These are phyloP conservation scores for Eurosta solidaginis DNA, from an alignment of 1,140 invertebrate species.

Conservation along the genomic window DNA sequence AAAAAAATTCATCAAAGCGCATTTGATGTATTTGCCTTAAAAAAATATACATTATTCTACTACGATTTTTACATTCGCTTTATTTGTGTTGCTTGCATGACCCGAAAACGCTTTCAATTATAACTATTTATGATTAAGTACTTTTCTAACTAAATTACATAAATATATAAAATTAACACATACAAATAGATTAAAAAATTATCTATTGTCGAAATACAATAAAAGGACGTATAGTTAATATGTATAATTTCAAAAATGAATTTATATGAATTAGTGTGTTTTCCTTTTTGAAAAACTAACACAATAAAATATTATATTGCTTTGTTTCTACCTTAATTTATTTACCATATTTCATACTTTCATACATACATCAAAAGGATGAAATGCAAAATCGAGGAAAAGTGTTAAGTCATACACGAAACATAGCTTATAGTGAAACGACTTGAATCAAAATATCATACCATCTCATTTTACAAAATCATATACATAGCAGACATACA, in stretches of 20 bases:
- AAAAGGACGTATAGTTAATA: too few species aligned
- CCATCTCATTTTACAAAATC: conserved; percentile 9
- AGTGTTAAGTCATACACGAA: neutral
- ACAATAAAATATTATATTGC: too few species aligned
- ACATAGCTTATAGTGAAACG: conserved; percentile 12
- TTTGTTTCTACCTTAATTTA: too few species aligned
- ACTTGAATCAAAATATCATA: conserved; percentile 23
- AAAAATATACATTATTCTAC: too few species aligned
- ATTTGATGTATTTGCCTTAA: too few species aligned
- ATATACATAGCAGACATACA: neutral
- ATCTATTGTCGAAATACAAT: too few species aligned
- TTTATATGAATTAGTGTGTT: too few species aligned
- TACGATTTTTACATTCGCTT: neutral
- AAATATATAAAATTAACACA: neutral
- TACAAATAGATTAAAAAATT: too few species aligned
- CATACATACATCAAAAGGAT: neutral
- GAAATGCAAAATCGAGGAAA: neutral
- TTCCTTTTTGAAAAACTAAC: too few species aligned
- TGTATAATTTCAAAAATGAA: too few species aligned
- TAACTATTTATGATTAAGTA: conserved; percentile 11
- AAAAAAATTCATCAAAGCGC: too few species aligned
- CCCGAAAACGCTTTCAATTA: conserved; percentile 6
- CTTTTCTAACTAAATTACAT: conserved; percentile 7
- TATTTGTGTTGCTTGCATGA: conserved; percentile 25
- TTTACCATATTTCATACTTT: neutral